Evolutionary conservation across 1,140 invertebrate species (phyloP).

Genomic region (Listronotus bonariensis): DNA sequence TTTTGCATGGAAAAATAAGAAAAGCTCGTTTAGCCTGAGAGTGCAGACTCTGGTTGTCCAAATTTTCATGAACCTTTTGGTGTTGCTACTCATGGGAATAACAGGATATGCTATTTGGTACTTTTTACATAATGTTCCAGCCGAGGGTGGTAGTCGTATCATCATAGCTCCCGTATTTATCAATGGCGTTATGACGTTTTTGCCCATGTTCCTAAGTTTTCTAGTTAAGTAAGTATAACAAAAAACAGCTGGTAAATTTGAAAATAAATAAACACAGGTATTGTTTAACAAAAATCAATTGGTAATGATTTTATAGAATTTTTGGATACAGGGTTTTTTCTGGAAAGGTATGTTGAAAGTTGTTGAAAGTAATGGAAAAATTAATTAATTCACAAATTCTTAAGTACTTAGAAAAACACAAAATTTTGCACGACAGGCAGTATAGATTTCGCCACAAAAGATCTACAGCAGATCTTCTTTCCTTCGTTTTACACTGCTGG

Average conservation of each 20-base stretch:
- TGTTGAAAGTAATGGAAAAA: no score
- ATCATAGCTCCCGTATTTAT: slow-evolving; percentile 45
- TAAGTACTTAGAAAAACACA: no score
- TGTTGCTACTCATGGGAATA: slow-evolving; percentile 55
- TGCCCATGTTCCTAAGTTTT: slow-evolving; percentile 54
- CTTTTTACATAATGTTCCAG: slow-evolving; percentile 48
- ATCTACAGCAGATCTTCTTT: no score
- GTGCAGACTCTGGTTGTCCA: slow-evolving; percentile 51
- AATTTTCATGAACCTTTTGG: slow-evolving; percentile 54
- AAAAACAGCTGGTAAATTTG: no score
- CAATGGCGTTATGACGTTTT: slow-evolving; percentile 51
- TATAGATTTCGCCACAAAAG: no score
- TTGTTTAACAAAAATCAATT: not conserved
- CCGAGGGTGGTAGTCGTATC: slow-evolving; percentile 30
- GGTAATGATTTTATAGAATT: no score
- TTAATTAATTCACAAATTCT: no score
- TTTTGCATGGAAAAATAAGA: slow-evolving; percentile 9
- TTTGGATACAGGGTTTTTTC: no score
- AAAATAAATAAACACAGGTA: no score
- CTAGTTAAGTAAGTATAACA: slow-evolving; percentile 51
- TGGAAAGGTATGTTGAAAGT: no score
- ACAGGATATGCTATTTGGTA: slow-evolving; percentile 57
- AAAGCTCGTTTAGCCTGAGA: slow-evolving; percentile 8
- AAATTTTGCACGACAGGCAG: no score
- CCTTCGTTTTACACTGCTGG: no score